Evolutionary conservation across 2,888 invertebrate species (phyloP).

Genomic region (Drosophila nr. fundita): DNA sequence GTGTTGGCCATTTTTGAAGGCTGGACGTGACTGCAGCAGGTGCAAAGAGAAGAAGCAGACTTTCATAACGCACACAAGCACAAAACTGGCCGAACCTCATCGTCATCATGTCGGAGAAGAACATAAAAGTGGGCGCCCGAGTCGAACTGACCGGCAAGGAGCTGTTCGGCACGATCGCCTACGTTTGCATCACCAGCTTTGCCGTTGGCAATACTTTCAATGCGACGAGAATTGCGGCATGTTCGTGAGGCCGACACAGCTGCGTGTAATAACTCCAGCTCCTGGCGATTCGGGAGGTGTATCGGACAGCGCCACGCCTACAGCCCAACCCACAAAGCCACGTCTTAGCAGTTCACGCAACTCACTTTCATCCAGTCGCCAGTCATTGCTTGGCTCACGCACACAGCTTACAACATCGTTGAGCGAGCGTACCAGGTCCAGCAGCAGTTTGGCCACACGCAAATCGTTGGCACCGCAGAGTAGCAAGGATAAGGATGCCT

Average conservation of each 20-base stretch:
- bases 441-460: slow-evolving; percentile 61
- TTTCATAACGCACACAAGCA: slow-evolving; percentile 55
- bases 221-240: slow-evolving; percentile 97
- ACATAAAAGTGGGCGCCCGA: slow-evolving; percentile 91
- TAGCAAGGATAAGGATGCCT: slow-evolving; percentile 63
- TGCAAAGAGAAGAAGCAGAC: slow-evolving; percentile 21
- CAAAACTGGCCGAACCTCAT: slow-evolving; percentile 41
- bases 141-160: slow-evolving; percentile 95
- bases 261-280: slow-evolving; percentile 89
- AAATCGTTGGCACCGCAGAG: slow-evolving; percentile 66
- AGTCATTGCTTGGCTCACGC: slow-evolving; percentile 88
- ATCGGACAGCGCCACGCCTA: slow-evolving; percentile 67
- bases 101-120: slow-evolving; percentile 85
- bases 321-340: slow-evolving; percentile 80
- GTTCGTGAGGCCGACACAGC: slow-evolving; percentile 96
- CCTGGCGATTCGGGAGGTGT: slow-evolving; percentile 87
- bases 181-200: slow-evolving; percentile 95
- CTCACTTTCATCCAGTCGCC: slow-evolving; percentile 90
- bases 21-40: slow-evolving; percentile 51
- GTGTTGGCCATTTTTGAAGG: slow-evolving; percentile 47
- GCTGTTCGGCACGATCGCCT: slow-evolving; percentile 95
- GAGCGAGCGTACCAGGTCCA: slow-evolving; percentile 80
- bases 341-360: slow-evolving; percentile 88
- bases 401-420: slow-evolving; percentile 87
- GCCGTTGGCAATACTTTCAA: slow-evolving; percentile 97